These are phyloP conservation scores for Athalia cordata DNA, from an alignment of 2,888 invertebrate species.

Conservation along the genomic window DNA sequence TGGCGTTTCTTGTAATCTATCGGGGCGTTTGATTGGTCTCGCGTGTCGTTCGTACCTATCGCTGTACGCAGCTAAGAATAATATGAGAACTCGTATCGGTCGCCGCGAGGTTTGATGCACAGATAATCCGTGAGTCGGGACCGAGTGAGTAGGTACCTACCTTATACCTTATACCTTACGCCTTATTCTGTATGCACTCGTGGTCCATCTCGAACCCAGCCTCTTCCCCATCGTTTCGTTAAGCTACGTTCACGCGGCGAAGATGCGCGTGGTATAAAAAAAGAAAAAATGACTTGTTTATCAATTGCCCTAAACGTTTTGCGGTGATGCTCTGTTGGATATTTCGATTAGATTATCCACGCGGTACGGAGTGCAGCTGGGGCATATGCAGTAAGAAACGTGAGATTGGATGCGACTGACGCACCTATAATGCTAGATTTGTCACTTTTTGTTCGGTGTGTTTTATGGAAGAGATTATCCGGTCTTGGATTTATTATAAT, in stretches of 20 bases:
- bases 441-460: background rate
- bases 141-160: slow-evolving; percentile 50
- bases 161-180: slow-evolving; percentile 54
- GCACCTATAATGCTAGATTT: background rate
- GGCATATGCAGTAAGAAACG: too few relatives aligned
- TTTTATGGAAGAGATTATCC: slow-evolving; percentile 12
- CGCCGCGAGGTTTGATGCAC: slow-evolving; percentile 49
- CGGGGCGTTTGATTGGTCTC: slow-evolving; percentile 31
- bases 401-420: too few relatives aligned
- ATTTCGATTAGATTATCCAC: too few relatives aligned
- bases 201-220: slow-evolving; percentile 48
- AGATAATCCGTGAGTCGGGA: slow-evolving; percentile 48
- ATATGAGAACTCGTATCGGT: slow-evolving; percentile 48
- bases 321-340: too few relatives aligned
- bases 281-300: too few relatives aligned
- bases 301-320: too few relatives aligned
- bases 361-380: too few relatives aligned
- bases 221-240: slow-evolving; percentile 50
- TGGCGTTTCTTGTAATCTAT: slow-evolving; percentile 17
- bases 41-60: slow-evolving; percentile 41
- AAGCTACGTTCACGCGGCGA: slow-evolving; percentile 52
- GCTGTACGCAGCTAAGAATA: slow-evolving; percentile 46
- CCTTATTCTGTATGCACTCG: slow-evolving; percentile 45
- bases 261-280: background rate
- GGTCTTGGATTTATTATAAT: slow-evolving; percentile 17